Conservation (phyloP, 2,888 invertebrate genomes). For the Epirrhoe tristata region DNA sequence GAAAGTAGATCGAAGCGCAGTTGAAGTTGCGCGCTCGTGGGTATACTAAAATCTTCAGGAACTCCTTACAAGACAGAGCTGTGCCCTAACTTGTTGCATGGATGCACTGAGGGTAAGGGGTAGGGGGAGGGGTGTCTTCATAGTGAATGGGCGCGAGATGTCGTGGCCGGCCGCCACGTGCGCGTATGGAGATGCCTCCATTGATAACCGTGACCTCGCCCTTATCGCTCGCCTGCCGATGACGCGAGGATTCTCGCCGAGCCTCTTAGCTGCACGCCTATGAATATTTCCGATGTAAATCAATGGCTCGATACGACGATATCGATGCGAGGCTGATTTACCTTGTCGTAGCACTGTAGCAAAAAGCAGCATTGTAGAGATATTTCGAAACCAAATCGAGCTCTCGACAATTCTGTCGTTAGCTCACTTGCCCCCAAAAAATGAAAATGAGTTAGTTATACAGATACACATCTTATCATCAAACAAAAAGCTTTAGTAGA, state of each 20-base stretch:
- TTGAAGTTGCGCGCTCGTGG: constrained; percentile 43
- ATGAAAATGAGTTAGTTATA: background rate
- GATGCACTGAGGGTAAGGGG: constrained; percentile 77
- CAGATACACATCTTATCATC: background rate
- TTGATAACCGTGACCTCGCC: constrained; percentile 83
- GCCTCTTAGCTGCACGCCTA: constrained; percentile 37
- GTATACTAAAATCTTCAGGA: constrained; percentile 62
- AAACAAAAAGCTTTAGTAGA: background rate
- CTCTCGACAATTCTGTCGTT: background rate
- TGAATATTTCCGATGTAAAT: constrained; percentile 25
- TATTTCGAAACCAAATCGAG: background rate
- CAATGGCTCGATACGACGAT: constrained; percentile 11
- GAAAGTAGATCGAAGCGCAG: constrained; percentile 26
- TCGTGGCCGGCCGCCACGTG: constrained; percentile 80
- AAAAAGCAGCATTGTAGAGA: background rate
- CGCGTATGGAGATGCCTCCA: constrained; percentile 84
- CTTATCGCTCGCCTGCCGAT: constrained; percentile 76
- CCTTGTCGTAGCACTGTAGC: constrained; percentile 4
- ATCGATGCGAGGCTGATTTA: background rate
- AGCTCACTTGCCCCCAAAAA: background rate
- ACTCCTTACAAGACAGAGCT: constrained; percentile 76
- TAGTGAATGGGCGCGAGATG: constrained; percentile 85
- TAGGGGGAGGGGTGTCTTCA: constrained; percentile 70
- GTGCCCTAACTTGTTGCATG: constrained; percentile 83
- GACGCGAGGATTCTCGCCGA: constrained; percentile 56